Base-by-base conservation (phyloP, 2,888 invertebrate species). In the Unio delphinus region DNA sequence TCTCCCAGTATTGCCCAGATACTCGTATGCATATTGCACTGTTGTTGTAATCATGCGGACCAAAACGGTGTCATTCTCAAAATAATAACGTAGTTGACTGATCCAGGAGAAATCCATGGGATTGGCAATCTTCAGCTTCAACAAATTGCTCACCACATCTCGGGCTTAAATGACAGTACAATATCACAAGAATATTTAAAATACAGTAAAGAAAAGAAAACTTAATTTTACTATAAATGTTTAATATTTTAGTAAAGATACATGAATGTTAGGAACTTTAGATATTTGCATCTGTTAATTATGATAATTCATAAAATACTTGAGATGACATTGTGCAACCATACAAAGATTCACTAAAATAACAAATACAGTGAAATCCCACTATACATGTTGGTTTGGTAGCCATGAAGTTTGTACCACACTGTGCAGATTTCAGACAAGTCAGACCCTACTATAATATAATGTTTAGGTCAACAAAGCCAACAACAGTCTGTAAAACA, bases 41-140 rank as follows among this genome's bases (percentile, higher is more conserved):
- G 82, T 81, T n/a, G 89, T 89, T 18, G 89, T 89, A 73, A 90
- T 89, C 88, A 90, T 90, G n/a, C 83, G 76, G 7, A 90, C 89
- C 61, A 81, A 69, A 15, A 87, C 84, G 4, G 70, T 69, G 0
- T 92, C 92, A 4, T 83, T 75, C 72, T 87, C 84, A 78, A 78
- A 82, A 78, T 90, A 90, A 70, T 90, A 90, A 6, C 89, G 74
- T 28, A 90, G 80, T 80, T 90, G 89, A 65, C 88, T 88, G 72
- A 89, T 89, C 90, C 90, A 90, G 18, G 83, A 82, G 79, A 90
- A 90, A 74, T 90, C 90, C 17, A 84, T 78, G 0, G 84, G 76
- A 68, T 80, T 83, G 54, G 72, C 73, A 4, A 84, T 82, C n/a
- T 82, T 75, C 17, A 79, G 69, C 57, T 81, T 74, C 34, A 76